Conservation (phyloP, 1,140 invertebrate genomes). For the Drosophila erecta region DNA sequence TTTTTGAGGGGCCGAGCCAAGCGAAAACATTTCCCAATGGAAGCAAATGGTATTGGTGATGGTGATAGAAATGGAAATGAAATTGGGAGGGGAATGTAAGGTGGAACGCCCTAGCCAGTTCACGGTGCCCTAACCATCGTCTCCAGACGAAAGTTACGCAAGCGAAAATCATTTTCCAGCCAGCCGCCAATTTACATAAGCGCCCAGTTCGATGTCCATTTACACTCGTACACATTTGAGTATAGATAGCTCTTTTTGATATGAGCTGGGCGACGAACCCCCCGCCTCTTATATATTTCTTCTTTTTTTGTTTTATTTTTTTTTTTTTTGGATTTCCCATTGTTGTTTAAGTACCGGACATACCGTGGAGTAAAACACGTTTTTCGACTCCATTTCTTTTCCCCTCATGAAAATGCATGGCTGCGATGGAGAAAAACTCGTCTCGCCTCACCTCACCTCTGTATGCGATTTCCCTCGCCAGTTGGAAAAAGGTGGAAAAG, state of each 20-base stretch:
- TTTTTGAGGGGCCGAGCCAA: slow-evolving; percentile 7
- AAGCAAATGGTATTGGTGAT: slow-evolving; percentile 1
- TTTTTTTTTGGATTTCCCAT: slow-evolving; percentile 31
- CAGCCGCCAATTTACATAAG: slow-evolving; percentile 42
- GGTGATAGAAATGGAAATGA: slow-evolving; percentile 8
- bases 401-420: slow-evolving; percentile 36
- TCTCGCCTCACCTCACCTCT: slow-evolving; percentile 11
- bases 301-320: neutral
- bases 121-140: slow-evolving; percentile 11
- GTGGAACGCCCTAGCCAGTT: slow-evolving; percentile 35
- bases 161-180: slow-evolving; percentile 32
- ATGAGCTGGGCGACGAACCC: slow-evolving; percentile 8
- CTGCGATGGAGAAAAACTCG: slow-evolving; percentile 30
- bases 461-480: slow-evolving; percentile 33
- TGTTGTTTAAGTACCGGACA: slow-evolving; percentile 50
- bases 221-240: neutral
- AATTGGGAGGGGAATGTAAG: slow-evolving; percentile 9
- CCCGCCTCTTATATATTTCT: neutral
- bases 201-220: neutral
- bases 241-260: slow-evolving; percentile 13
- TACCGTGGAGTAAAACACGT: slow-evolving; percentile 43
- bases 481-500: slow-evolving; percentile 13
- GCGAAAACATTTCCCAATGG: slow-evolving; percentile 39
- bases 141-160: slow-evolving; percentile 35
- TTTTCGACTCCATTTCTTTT: slow-evolving; percentile 34